These are phyloP conservation scores for Antedon mediterranea DNA, from an alignment of 53 echinoderm and acorn worm species.

Conservation along the genomic window DNA sequence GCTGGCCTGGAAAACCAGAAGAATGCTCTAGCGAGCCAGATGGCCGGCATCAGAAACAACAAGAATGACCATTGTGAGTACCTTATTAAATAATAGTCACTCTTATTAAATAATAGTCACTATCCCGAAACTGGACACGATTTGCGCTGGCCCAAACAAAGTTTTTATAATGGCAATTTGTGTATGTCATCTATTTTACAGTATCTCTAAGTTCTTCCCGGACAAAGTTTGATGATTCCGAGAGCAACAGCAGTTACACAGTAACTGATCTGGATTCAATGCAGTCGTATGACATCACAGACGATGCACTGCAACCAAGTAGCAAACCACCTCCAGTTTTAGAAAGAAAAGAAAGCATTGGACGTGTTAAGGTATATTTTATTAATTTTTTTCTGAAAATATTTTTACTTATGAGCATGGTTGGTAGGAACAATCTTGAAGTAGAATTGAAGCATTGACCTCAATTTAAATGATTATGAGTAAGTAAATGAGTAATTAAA, in stretches of 20 bases:
- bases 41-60: conserved; percentile 36
- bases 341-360: conserved; percentile 23
- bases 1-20: conserved; percentile 54
- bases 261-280: conserved; percentile 82
- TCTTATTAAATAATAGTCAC: too few relatives aligned
- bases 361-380: conserved; percentile 20
- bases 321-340: conserved; percentile 18
- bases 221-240: background rate
- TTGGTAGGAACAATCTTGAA: too few relatives aligned
- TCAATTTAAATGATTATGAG: too few relatives aligned
- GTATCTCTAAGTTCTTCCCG: too few relatives aligned
- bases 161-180: too few relatives aligned
- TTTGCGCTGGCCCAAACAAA: too few relatives aligned
- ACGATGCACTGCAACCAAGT: background rate
- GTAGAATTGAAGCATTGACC: too few relatives aligned
- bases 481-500: too few relatives aligned
- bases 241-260: conserved; percentile 26
- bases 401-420: too few relatives aligned
- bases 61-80: conserved; percentile 18
- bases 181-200: too few relatives aligned
- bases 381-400: too few relatives aligned
- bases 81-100: background rate
- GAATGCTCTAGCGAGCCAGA: conserved; percentile 41
- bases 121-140: too few relatives aligned
- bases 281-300: conserved; percentile 39